Base-by-base conservation (phyloP, 2,113 vertebrate species). In the Leucosticte australis region DNA sequence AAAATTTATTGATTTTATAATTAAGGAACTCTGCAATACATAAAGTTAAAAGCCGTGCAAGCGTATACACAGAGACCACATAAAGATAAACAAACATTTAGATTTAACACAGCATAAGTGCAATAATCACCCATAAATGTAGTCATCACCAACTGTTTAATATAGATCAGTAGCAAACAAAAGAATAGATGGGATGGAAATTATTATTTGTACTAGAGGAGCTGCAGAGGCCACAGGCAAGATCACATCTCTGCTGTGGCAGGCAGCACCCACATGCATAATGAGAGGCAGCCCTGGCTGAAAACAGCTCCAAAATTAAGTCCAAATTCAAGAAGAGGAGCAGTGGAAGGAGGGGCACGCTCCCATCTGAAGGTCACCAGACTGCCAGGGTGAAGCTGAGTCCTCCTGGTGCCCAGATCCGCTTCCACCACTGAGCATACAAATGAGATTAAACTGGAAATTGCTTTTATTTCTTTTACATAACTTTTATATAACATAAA, bases 71-170 rank as follows among this genome's bases (percentile, higher is more conserved):
- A 74, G 90, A 46, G 91, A 96, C 85, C 95, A 87, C 95, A 90
- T 73, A 67, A 91, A 91, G 89, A 96, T 90, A 97, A 97, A 93
- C 93, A 96, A 97, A 96, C 93, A 92, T 84, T 95, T 49, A 95
- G 92, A 91, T 91, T 92, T 97, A 92, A 95, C 70, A 69, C 82
- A 53, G 70, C 82, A 15, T 95, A 96, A 97, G 91, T 87, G 90
- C 89, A 93, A 89, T 96, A 96, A 96, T 97, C 96, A 89, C 86
- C 96, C 92, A 86, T 94, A 95, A 97, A 96, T 46, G 93, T 73
- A 87, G 94, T 96, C 86, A 96, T 96, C 94, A 11, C 90, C 93
- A 95, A 88, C 81, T 96, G 95, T 95, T 97, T 95, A 95, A 96
- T 96, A 96, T 83, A 95, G 94, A 95, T 77, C 96, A 89, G 91